phyloP scores from a whole-genome alignment of 2,888 invertebrate species.

The Hyposoter dolosus region DNA sequence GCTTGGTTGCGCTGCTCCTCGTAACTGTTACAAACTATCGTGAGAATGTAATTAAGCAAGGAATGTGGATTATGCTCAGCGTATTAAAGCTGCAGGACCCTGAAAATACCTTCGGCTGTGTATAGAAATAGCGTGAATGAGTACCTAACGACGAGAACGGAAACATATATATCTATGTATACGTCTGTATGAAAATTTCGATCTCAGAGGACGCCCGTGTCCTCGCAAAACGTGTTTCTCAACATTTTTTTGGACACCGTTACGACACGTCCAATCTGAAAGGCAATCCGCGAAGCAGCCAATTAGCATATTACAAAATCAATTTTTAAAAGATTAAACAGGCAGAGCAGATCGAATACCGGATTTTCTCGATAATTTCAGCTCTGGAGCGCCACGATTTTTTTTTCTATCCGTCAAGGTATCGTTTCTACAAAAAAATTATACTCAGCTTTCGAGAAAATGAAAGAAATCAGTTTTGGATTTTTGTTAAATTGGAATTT shows the following conservation, averaged over 20 bases:
- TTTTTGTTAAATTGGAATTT: not conserved
- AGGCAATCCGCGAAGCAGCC: not conserved
- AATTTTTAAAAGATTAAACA: not conserved
- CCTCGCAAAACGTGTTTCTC: not conserved
- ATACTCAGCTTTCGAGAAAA: not conserved
- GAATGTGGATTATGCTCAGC: conserved; percentile 77
- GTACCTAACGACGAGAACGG: conserved; percentile 67
- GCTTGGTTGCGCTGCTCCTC: conserved; percentile 44
- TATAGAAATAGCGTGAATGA: conserved; percentile 44
- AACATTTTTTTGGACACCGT: not conserved
- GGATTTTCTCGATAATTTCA: not conserved
- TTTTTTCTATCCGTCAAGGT: not conserved
- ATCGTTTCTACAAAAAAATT: not conserved
- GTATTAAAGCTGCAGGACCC: conserved; percentile 74
- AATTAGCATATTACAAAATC: not conserved
- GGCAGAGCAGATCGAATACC: not conserved
- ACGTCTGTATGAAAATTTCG: not conserved
- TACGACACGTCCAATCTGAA: not conserved
- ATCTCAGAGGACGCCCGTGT: not conserved
- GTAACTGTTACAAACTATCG: conserved; percentile 73
- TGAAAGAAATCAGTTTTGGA: not conserved
- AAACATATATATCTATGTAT: not conserved
- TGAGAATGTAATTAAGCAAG: conserved; percentile 79
- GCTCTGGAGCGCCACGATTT: not conserved
- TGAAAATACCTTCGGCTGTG: conserved; percentile 69